phyloP scores from a whole-genome alignment of 2,113 vertebrate genomes.

The Trinectes maculatus region DNA sequence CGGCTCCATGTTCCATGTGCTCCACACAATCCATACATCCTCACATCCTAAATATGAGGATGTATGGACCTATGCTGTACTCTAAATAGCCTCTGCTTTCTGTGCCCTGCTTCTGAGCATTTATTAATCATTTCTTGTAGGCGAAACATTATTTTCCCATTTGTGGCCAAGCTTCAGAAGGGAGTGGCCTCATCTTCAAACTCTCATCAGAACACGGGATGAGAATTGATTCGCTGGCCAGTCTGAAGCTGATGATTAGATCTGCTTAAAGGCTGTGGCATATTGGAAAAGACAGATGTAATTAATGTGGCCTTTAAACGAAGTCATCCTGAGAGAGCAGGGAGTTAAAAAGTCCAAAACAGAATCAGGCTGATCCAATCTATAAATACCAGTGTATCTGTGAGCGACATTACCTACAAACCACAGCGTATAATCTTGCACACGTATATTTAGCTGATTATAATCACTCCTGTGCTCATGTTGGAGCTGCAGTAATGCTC shows the following conservation, averaged over 20 bases:
- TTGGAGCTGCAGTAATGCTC: conserved; percentile 12
- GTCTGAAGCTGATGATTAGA: conserved; percentile 58
- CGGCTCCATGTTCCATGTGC: conserved; percentile 55
- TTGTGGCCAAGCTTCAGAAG: conserved; percentile 28
- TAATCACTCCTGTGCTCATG: conserved; percentile 14
- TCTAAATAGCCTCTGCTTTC: conserved; percentile 12
- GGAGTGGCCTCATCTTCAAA: conserved; percentile 57
- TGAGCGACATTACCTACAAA: background rate
- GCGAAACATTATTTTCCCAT: conserved; percentile 2
- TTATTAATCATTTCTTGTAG: background rate
- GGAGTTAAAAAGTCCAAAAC: conserved; percentile 28
- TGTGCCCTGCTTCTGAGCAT: background rate
- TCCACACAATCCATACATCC: conserved; percentile 47
- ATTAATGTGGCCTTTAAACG: conserved; percentile 62
- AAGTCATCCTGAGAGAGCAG: conserved; percentile 35
- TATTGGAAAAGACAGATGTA: conserved; percentile 59
- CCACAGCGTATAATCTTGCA: background rate
- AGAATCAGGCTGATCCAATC: conserved; percentile 5
- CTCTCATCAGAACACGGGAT: conserved; percentile 36
- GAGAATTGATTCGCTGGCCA: conserved; percentile 40
- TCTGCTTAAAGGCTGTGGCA: conserved; percentile 46
- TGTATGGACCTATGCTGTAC: background rate
- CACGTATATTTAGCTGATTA: conserved; percentile 3
- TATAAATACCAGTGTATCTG: conserved; percentile 1
- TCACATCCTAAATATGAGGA: conserved; percentile 18